Evolutionary conservation across 2,113 vertebrate species (phyloP).

Genomic region (Rhipidura dahli): DNA sequence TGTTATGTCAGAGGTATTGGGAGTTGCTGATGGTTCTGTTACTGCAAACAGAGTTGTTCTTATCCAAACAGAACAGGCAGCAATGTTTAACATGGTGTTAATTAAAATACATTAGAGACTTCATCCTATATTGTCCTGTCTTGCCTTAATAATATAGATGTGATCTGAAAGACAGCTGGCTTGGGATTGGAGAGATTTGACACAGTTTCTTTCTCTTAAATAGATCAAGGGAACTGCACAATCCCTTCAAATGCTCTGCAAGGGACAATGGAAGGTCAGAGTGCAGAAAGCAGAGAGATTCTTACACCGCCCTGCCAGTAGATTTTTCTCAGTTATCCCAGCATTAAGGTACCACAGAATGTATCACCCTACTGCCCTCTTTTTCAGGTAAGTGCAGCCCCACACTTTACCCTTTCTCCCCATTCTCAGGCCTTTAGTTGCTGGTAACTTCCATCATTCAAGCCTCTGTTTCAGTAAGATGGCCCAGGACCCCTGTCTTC

Average conservation of each 20-base stretch:
- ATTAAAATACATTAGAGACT: not conserved
- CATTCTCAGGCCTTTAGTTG: not conserved
- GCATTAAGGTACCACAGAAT: not conserved
- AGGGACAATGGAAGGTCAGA: constrained; percentile 49
- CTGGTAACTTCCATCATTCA: not conserved
- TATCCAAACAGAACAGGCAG: not conserved
- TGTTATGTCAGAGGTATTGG: not conserved
- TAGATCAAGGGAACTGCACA: constrained; percentile 48
- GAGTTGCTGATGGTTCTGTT: not conserved
- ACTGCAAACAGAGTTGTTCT: not conserved
- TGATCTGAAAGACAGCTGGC: constrained; percentile 41
- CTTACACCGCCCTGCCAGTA: not conserved
- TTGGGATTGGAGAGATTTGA: constrained; percentile 47
- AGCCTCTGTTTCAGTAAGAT: not conserved
- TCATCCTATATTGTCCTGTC: not conserved
- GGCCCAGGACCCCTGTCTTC: not conserved
- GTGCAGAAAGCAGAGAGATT: constrained; percentile 16
- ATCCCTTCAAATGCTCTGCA: constrained; percentile 21
- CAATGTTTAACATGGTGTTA: not conserved
- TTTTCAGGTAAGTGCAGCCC: constrained; percentile 15
- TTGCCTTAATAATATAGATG: constrained; percentile 25
- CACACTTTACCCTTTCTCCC: not conserved
- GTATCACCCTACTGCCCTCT: not conserved
- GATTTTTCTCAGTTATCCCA: not conserved
- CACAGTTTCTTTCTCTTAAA: constrained; percentile 58